These are phyloP conservation scores for Campylomormyrus tamandua DNA, from an alignment of 2,113 vertebrate genomes.

Conservation along the genomic window DNA sequence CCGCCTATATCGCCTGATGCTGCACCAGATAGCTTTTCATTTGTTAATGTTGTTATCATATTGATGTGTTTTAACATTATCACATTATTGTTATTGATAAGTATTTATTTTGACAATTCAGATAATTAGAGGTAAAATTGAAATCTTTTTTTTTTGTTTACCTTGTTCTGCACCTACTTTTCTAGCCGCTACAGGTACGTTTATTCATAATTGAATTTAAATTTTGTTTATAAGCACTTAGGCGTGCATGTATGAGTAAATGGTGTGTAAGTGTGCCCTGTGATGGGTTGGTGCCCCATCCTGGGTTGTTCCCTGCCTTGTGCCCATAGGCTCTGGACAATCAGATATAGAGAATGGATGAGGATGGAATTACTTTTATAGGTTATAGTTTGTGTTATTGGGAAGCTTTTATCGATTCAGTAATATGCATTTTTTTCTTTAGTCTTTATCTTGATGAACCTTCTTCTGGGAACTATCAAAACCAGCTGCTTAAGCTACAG, in stretches of 20 bases:
- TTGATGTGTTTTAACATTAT: neutral
- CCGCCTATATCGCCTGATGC: neutral
- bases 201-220: neutral
- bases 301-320: neutral
- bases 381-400: neutral
- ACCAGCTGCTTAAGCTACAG: neutral
- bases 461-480: neutral
- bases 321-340: neutral
- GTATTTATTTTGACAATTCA: neutral
- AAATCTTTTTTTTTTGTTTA: neutral
- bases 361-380: neutral
- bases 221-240: neutral
- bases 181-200: slow-evolving; percentile 60
- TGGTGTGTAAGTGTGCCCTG: neutral
- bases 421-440: neutral
- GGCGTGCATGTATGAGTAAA: neutral
- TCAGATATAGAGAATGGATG: neutral
- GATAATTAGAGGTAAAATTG: neutral
- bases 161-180: slow-evolving; percentile 11
- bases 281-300: neutral
- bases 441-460: neutral
- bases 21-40: neutral
- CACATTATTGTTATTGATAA: neutral
- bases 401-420: neutral
- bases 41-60: neutral